Percentiles rank a stretch among this genome's conserved stretches.
Conservation (phyloP, 1,140 invertebrate species). For the Bombus terrestris region DNA sequence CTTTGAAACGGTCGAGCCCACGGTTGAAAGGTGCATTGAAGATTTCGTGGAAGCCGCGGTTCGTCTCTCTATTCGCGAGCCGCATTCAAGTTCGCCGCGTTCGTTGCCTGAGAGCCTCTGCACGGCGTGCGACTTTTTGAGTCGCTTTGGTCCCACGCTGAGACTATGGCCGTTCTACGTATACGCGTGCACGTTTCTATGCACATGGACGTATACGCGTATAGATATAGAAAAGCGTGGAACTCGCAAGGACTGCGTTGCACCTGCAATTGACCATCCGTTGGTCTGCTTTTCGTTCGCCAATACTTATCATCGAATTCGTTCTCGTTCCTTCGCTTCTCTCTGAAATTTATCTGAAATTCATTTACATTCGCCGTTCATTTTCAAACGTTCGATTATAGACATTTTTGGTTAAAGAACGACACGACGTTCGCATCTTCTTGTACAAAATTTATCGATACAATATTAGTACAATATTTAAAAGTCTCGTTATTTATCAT, state of each 20-base stretch:
- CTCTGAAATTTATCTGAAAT: too few relatives aligned
- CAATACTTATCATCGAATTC: neutral
- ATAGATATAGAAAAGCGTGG: constrained; percentile 1
- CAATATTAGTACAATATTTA: too few relatives aligned
- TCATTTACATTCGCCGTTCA: too few relatives aligned
- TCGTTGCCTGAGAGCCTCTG: constrained; percentile 77
- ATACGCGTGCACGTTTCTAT: neutral
- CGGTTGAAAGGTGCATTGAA: constrained; percentile 50
- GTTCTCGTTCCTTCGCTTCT: neutral
- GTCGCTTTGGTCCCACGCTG: constrained; percentile 80
- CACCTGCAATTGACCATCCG: constrained; percentile 38
- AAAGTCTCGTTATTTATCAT: too few relatives aligned
- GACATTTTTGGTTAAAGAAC: too few relatives aligned
- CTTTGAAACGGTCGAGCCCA: constrained; percentile 43
- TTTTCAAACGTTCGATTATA: too few relatives aligned
- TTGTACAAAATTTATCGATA: too few relatives aligned
- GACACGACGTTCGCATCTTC: too few relatives aligned
- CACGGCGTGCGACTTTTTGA: constrained; percentile 82
- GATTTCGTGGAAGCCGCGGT: constrained; percentile 48
- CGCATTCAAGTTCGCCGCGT: constrained; percentile 18
- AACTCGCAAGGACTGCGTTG: neutral
- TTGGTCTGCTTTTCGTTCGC: neutral
- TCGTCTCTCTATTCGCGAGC: neutral
- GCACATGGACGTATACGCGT: constrained; percentile 5
- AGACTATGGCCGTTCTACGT: constrained; percentile 69